phyloP scores from a whole-genome alignment of 2,797 vertebrate species.

The Onychomys torridus region DNA sequence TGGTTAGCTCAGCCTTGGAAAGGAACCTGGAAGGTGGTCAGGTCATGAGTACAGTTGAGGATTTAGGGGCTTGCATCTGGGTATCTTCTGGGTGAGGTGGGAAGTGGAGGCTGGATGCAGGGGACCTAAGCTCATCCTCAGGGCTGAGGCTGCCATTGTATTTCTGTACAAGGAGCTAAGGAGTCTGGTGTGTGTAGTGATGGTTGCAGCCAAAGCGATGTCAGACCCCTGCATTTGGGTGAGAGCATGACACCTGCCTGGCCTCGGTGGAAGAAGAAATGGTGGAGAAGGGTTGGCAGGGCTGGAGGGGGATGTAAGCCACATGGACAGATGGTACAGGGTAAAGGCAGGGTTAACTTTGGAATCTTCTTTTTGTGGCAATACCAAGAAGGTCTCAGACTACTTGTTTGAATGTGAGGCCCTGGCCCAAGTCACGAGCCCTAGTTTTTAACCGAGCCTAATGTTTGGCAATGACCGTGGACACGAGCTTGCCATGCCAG shows the following conservation, averaged over 20 bases:
- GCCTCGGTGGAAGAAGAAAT: not conserved
- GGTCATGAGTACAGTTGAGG: slow-evolving; percentile 55
- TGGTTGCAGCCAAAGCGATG: not conserved
- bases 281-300: not conserved
- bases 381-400: not conserved
- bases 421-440: not conserved
- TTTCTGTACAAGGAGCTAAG: not conserved
- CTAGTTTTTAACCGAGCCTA: not conserved
- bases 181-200: not conserved
- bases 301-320: not conserved
- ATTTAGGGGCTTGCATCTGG: slow-evolving; percentile 23
- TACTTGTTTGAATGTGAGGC: not conserved
- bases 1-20: slow-evolving; percentile 72
- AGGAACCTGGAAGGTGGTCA: slow-evolving; percentile 75
- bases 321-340: not conserved
- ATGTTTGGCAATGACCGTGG: not conserved
- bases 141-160: not conserved
- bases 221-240: not conserved
- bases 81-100: slow-evolving; percentile 42
- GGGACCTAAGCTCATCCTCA: slow-evolving; percentile 63
- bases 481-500: not conserved
- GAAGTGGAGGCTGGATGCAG: slow-evolving; percentile 44
- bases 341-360: not conserved
- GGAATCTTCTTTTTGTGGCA: not conserved
- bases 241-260: not conserved